phyloP scores from a whole-genome alignment of 2,888 invertebrate genomes.

The Drosophila colorata region DNA sequence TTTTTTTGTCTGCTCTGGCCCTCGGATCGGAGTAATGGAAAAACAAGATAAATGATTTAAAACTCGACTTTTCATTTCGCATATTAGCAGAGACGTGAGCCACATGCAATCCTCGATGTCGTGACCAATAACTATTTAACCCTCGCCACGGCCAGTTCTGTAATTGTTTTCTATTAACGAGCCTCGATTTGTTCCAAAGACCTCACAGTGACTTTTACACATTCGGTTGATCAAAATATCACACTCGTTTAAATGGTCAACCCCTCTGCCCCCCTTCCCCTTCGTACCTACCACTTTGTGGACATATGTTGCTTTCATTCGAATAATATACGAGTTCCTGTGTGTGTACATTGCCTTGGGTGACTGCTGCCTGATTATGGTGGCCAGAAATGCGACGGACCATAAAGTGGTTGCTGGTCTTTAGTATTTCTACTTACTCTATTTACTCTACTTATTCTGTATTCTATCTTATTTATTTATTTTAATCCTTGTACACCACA shows the following conservation, averaged over 20 bases:
- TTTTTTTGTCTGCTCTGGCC: constrained; percentile 25
- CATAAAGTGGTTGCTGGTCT: constrained; percentile 51
- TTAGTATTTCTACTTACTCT: constrained; percentile 4
- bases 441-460: constrained; percentile 27
- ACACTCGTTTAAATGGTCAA: constrained; percentile 34
- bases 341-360: constrained; percentile 14
- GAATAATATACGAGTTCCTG: constrained; percentile 49
- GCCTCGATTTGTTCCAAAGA: constrained; percentile 71
- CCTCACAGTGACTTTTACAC: constrained; percentile 62
- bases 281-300: constrained; percentile 72
- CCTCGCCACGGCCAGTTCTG: constrained; percentile 32
- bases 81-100: constrained; percentile 76
- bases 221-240: constrained; percentile 64
- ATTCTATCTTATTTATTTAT: constrained; percentile 22
- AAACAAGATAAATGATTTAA: constrained; percentile 80
- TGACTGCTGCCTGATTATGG: constrained; percentile 49
- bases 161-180: constrained; percentile 76
- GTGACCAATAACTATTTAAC: constrained; percentile 57
- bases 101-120: constrained; percentile 34
- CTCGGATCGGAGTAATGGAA: constrained; percentile 54
- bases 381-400: constrained; percentile 38
- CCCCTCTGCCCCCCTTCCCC: constrained; percentile 7
- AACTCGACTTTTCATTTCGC: constrained; percentile 80
- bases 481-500: background rate
- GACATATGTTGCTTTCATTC: constrained; percentile 77